These are phyloP conservation scores for Chlorops oryzae DNA, from an alignment of 1,140 invertebrate species.

Conservation along the genomic window DNA sequence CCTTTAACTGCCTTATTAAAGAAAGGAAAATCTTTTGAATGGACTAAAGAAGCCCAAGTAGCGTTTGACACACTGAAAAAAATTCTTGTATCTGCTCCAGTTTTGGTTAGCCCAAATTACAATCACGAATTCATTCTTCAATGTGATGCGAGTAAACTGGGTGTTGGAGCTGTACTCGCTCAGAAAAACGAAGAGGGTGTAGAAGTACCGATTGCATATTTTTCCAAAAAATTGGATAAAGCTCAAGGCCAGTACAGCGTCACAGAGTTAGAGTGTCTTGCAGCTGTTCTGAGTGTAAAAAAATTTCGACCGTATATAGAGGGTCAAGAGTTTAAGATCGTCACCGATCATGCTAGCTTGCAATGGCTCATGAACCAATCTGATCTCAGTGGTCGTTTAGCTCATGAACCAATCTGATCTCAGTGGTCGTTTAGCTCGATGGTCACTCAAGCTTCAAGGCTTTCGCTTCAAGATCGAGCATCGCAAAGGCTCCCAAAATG, in stretches of 20 bases:
- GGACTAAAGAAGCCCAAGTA: conserved; percentile 1
- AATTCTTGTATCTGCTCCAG: conserved; percentile 12
- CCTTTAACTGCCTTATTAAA: conserved; percentile 25
- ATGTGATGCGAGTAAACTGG: conserved; percentile 11
- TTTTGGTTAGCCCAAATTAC: conserved; percentile 26
- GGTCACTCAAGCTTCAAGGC: not conserved
- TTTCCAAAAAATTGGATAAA: conserved; percentile 14
- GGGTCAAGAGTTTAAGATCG: conserved; percentile 38
- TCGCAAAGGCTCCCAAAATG: not conserved
- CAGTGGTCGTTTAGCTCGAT: too few relatives aligned
- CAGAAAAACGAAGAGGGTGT: conserved; percentile 29
- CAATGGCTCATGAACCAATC: conserved; percentile 25
- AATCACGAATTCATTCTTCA: conserved; percentile 13
- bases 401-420: too few relatives aligned
- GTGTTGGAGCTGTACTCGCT: conserved; percentile 24
- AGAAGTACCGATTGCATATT: conserved; percentile 15
- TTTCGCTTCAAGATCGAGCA: conserved; percentile 1
- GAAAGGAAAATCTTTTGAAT: conserved; percentile 6
- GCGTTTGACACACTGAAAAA: conserved; percentile 20
- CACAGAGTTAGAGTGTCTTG: conserved; percentile 48
- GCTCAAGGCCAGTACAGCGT: conserved; percentile 19
- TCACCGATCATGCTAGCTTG: conserved; percentile 32
- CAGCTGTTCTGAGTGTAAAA: conserved; percentile 43
- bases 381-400: conserved; percentile 28
- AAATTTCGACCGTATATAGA: conserved; percentile 48